These are phyloP conservation scores for Hofmannophila pseudospretella DNA, from an alignment of 2,888 invertebrate species.

Conservation along the genomic window DNA sequence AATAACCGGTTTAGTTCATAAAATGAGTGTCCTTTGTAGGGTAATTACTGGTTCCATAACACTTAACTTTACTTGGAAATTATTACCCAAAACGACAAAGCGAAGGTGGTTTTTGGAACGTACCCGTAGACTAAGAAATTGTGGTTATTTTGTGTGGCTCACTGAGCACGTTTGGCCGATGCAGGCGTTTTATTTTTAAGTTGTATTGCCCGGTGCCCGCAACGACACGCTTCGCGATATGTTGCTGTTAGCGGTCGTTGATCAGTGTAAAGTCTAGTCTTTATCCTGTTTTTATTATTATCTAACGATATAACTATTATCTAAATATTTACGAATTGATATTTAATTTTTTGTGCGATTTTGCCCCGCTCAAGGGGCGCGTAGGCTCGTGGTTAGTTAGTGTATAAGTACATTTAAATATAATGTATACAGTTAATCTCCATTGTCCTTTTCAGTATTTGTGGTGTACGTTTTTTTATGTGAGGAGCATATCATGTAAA, in stretches of 20 bases:
- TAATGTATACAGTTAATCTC: slow-evolving; percentile 71
- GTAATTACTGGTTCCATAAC: no score
- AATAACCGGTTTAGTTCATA: no score
- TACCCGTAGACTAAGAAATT: no score
- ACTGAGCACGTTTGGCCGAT: not conserved
- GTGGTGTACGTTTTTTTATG: slow-evolving; percentile 64
- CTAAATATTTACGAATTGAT: slow-evolving; percentile 72
- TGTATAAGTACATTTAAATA: slow-evolving; percentile 68
- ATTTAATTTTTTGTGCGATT: slow-evolving; percentile 66
- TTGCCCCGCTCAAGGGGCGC: slow-evolving; percentile 47
- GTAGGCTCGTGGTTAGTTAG: slow-evolving; percentile 74
- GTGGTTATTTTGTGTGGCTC: no score
- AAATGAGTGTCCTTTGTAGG: no score
- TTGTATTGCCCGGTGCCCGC: slow-evolving; percentile 27
- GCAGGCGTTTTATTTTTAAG: slow-evolving; percentile 14
- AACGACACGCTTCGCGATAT: slow-evolving; percentile 46
- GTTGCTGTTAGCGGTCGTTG: slow-evolving; percentile 72
- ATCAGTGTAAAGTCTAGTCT: slow-evolving; percentile 79
- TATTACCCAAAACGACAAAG: no score
- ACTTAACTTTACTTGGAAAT: no score
- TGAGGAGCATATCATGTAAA: slow-evolving; percentile 47
- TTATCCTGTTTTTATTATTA: slow-evolving; percentile 72
- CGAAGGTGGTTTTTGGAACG: no score
- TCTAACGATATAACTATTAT: slow-evolving; percentile 59
- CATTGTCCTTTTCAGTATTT: slow-evolving; percentile 76